Percentiles rank a stretch among this genome's conserved stretches.
Evolutionary conservation across 1,140 invertebrate species (phyloP).

Genomic region (Zaprionus lachaisei): DNA sequence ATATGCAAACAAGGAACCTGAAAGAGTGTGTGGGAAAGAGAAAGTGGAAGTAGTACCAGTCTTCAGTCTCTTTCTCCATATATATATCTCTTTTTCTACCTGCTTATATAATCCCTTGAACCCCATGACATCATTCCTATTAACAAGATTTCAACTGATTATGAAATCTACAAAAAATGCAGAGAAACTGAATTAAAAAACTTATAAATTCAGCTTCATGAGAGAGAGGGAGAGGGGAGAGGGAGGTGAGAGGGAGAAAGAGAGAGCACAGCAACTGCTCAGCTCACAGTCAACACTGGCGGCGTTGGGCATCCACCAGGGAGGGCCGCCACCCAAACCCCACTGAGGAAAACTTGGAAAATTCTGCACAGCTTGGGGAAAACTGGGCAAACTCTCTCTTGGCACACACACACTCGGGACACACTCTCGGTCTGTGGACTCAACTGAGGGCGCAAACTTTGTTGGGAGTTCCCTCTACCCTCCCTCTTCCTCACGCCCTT

Average conservation of each 20-base stretch:
- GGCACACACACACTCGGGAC: slow-evolving; percentile 1
- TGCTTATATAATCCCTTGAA: too few species aligned
- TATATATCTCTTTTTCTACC: too few species aligned
- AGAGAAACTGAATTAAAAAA: too few species aligned
- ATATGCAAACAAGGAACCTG: not conserved
- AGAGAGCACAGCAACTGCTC: not conserved
- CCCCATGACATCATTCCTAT: not conserved
- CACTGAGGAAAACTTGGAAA: slow-evolving; percentile 42
- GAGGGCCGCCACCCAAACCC: slow-evolving; percentile 13
- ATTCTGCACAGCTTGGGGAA: slow-evolving; percentile 4
- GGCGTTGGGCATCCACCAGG: slow-evolving; percentile 44
- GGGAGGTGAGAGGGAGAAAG: not conserved
- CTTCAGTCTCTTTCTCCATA: too few species aligned
- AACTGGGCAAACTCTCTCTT: slow-evolving; percentile 32
- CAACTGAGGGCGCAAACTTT: slow-evolving; percentile 38
- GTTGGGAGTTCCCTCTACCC: slow-evolving; percentile 22
- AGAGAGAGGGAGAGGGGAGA: not conserved
- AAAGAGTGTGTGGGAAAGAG: not conserved
- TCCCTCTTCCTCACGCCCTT: slow-evolving; percentile 33
- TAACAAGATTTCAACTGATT: not conserved
- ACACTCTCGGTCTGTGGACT: not conserved
- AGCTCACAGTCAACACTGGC: slow-evolving; percentile 64
- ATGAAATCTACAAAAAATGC: not conserved
- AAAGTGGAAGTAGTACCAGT: not conserved
- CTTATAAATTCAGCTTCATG: too few species aligned